Evolutionary conservation across 2,888 invertebrate species (phyloP).

Genomic region (Anarsia innoxiella): DNA sequence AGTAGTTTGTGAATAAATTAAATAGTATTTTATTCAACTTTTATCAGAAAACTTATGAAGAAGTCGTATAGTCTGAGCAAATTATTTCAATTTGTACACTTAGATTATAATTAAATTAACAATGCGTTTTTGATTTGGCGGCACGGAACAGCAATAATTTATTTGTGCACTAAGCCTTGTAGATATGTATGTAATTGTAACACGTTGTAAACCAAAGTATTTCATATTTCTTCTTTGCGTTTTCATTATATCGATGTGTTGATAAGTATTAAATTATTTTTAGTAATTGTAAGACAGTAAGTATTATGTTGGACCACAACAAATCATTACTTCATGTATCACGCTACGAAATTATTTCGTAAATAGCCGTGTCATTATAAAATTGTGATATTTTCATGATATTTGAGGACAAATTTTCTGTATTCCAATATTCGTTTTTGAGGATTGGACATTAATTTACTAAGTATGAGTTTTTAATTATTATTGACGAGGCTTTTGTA

Average conservation of each 20-base stretch:
- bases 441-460: too few species aligned
- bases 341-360: conserved; percentile 1
- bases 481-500: conserved; percentile 15
- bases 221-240: conserved; percentile 37
- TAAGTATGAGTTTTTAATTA: neutral
- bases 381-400: conserved; percentile 12
- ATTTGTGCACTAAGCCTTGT: conserved; percentile 15
- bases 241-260: conserved; percentile 29
- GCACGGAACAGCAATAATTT: conserved; percentile 11
- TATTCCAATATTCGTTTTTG: conserved; percentile 3
- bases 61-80: conserved; percentile 9
- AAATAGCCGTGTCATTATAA: too few species aligned
- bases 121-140: neutral
- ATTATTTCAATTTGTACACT: conserved; percentile 8
- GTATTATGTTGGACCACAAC: conserved; percentile 54
- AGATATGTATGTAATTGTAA: conserved; percentile 28
- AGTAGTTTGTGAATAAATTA: conserved; percentile 38
- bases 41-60: conserved; percentile 17
- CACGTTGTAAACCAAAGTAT: conserved; percentile 64
- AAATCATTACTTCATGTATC: conserved; percentile 24
- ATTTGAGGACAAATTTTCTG: conserved; percentile 1
- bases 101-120: conserved; percentile 1
- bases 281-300: conserved; percentile 38
- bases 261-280: conserved; percentile 32
- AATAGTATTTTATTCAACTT: conserved; percentile 24